These are phyloP conservation scores for Tipula lateralis DNA, from an alignment of 2,888 invertebrate species.

Conservation along the genomic window DNA sequence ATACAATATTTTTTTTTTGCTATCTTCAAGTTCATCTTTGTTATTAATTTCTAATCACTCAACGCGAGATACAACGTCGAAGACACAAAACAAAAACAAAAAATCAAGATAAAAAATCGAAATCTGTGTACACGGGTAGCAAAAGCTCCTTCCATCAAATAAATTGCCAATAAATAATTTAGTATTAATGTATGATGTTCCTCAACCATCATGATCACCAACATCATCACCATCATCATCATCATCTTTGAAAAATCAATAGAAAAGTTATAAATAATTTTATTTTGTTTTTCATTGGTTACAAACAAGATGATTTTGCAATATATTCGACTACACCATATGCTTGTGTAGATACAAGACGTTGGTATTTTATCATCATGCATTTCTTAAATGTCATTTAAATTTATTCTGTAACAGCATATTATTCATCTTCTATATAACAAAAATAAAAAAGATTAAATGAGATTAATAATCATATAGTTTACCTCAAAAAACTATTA, in stretches of 20 bases:
- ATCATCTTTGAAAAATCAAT: background rate
- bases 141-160: background rate
- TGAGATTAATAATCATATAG: background rate
- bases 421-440: constrained; percentile 12
- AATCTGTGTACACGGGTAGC: background rate
- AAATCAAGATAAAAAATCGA: no score
- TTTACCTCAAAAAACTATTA: background rate
- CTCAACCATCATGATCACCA: background rate
- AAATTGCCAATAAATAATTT: background rate
- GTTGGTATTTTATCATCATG: background rate
- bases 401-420: background rate
- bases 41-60: background rate
- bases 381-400: constrained; percentile 19
- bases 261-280: background rate
- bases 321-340: background rate
- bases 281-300: background rate
- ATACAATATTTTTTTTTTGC: background rate
- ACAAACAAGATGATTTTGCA: constrained; percentile 20
- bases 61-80: background rate
- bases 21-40: background rate
- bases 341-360: background rate
- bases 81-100: no score
- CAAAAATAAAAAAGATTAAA: background rate
- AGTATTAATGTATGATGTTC: background rate
- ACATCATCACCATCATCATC: background rate